These are phyloP conservation scores for Chrysocyon brachyurus DNA, from an alignment of 2,797 vertebrate species.

Conservation along the genomic window DNA sequence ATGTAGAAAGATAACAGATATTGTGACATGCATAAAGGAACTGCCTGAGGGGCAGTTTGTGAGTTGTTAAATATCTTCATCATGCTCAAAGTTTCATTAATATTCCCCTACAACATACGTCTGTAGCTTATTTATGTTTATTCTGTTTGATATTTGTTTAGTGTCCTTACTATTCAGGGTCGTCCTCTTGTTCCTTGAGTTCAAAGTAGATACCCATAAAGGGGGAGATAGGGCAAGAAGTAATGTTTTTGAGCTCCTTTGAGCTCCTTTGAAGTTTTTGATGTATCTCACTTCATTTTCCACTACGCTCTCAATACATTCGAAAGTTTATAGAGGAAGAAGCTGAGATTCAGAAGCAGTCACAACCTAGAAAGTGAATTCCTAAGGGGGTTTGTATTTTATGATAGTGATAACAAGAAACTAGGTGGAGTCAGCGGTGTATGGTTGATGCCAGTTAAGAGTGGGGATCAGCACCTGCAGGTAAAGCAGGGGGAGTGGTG, in stretches of 20 bases:
- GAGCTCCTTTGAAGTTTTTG: background rate
- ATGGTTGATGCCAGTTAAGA: background rate
- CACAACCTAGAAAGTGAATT: background rate
- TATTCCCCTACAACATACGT: background rate
- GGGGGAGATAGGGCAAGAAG: background rate
- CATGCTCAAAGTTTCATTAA: background rate
- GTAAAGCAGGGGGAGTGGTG: background rate
- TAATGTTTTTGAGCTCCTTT: background rate
- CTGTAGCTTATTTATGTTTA: background rate
- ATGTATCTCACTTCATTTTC: background rate
- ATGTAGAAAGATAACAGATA: background rate
- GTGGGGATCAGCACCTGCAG: background rate
- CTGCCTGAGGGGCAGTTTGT: background rate
- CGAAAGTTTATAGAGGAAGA: background rate
- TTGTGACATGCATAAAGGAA: background rate
- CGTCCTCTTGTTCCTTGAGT: background rate
- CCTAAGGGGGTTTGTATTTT: background rate
- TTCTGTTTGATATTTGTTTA: background rate
- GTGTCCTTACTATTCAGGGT: background rate
- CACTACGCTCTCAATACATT: background rate
- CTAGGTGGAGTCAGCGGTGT: background rate
- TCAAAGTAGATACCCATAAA: background rate
- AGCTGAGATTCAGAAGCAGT: background rate
- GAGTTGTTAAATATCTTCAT: background rate
- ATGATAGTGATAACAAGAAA: background rate